Evolutionary conservation across 2,113 vertebrate genomes (phyloP).

Genomic region (Pelusios castaneus): DNA sequence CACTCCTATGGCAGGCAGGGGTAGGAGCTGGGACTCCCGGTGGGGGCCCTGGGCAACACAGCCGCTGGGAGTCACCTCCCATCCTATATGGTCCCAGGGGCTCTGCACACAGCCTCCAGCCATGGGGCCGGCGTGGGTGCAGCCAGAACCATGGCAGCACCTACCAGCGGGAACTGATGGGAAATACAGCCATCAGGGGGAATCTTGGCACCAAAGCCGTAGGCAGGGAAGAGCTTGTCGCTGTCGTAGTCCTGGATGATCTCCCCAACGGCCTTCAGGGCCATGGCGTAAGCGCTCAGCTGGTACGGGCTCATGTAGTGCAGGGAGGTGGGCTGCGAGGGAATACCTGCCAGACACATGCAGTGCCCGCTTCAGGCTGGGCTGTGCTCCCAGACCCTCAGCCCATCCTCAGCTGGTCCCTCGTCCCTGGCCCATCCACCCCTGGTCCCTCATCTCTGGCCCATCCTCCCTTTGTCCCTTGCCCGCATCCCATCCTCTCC

Average conservation of each 20-base stretch:
- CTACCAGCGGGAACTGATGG: constrained; percentile 95
- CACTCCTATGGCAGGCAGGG: no score
- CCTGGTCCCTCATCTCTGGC: no score
- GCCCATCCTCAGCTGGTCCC: not conserved
- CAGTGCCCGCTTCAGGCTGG: not conserved
- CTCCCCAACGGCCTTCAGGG: constrained; percentile 96
- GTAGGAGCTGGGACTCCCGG: no score
- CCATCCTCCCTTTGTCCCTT: not conserved
- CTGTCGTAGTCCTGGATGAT: constrained; percentile 99
- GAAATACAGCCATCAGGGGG: constrained; percentile 97
- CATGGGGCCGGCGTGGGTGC: not conserved
- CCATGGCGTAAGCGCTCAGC: constrained; percentile 98
- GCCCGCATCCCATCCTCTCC: not conserved
- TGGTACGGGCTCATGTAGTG: constrained; percentile 98
- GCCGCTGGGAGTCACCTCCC: no score
- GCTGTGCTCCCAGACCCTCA: rapidly evolving
- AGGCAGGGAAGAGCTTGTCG: constrained; percentile 97
- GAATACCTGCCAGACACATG: constrained; percentile 84
- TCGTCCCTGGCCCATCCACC: not conserved
- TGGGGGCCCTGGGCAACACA: no score
- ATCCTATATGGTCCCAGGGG: not conserved
- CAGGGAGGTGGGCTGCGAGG: constrained; percentile 95
- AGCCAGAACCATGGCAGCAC: not conserved
- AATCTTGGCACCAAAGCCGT: constrained; percentile 96
- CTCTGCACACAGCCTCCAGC: not conserved